Conservation (phyloP, 2,113 vertebrate species). For the Myrmecophaga tridactyla region DNA sequence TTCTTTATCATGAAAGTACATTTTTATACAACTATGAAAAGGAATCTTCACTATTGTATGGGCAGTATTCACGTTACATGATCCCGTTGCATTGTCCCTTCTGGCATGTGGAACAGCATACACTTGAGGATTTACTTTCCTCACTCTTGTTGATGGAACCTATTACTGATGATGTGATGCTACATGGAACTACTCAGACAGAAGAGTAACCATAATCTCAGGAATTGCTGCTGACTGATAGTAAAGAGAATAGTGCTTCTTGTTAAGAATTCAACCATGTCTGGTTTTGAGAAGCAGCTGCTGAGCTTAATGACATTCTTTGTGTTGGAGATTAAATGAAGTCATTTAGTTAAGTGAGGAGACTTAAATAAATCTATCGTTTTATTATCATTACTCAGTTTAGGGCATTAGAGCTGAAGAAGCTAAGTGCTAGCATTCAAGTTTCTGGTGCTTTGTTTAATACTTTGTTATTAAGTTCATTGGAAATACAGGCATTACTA, state of each 20-base stretch:
- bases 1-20: neutral
- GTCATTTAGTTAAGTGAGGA: constrained; percentile 20
- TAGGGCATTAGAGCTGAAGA: neutral
- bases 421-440: neutral
- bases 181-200: neutral
- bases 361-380: constrained; percentile 25
- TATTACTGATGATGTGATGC: neutral
- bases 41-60: neutral
- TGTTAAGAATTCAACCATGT: neutral
- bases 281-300: neutral
- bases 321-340: constrained; percentile 4
- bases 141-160: neutral
- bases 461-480: neutral
- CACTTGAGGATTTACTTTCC: too few species aligned
- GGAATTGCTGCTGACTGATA: neutral
- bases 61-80: neutral
- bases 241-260: neutral
- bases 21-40: constrained; percentile 39
- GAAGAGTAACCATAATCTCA: neutral
- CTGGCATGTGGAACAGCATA: too few species aligned
- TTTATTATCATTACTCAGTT: neutral
- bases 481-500: constrained; percentile 32
- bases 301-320: neutral
- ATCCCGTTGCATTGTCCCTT: neutral
- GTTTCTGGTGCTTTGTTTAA: constrained; percentile 20